Percentiles rank a stretch among this genome's conserved stretches.
Evolutionary conservation across 2,113 vertebrate genomes (phyloP).

Genomic region (Limanda limanda): DNA sequence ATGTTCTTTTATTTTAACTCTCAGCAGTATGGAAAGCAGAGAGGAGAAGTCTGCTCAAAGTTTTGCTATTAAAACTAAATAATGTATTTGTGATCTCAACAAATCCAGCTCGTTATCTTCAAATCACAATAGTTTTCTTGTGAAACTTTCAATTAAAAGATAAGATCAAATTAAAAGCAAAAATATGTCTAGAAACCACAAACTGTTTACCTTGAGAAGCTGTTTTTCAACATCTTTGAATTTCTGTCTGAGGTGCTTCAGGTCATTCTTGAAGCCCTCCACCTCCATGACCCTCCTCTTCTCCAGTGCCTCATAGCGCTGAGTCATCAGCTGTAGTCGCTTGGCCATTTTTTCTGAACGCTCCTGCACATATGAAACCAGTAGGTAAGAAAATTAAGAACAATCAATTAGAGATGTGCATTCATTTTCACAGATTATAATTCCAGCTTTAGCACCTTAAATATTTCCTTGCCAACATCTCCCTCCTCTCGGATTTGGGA

Average conservation of each 20-base stretch:
- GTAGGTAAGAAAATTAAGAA: neutral
- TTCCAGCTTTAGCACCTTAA: constrained; percentile 82
- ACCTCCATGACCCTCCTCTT: constrained; percentile 91
- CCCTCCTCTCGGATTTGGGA: constrained; percentile 89
- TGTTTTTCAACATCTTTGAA: constrained; percentile 92
- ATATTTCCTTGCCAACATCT: constrained; percentile 88
- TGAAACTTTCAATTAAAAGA: neutral
- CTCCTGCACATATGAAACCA: constrained; percentile 79
- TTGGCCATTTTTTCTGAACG: constrained; percentile 91
- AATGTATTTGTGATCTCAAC: no score
- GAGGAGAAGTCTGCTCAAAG: no score
- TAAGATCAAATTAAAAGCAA: neutral
- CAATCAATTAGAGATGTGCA: neutral
- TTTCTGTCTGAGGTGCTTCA: constrained; percentile 90
- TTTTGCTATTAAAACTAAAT: no score
- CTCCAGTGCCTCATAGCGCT: constrained; percentile 91
- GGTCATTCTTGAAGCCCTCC: constrained; percentile 94
- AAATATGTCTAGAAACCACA: neutral
- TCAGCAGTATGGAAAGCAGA: no score
- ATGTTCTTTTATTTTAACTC: neutral
- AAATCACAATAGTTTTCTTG: neutral
- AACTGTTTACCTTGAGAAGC: constrained; percentile 88
- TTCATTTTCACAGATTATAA: neutral
- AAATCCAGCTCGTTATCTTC: no score
- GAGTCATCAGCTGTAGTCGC: constrained; percentile 91